Percentiles rank a stretch among this genome's conserved stretches.
These are phyloP conservation scores for Acanthococcus lagerstroemiae DNA, from an alignment of 2,888 invertebrate genomes.

Conservation along the genomic window DNA sequence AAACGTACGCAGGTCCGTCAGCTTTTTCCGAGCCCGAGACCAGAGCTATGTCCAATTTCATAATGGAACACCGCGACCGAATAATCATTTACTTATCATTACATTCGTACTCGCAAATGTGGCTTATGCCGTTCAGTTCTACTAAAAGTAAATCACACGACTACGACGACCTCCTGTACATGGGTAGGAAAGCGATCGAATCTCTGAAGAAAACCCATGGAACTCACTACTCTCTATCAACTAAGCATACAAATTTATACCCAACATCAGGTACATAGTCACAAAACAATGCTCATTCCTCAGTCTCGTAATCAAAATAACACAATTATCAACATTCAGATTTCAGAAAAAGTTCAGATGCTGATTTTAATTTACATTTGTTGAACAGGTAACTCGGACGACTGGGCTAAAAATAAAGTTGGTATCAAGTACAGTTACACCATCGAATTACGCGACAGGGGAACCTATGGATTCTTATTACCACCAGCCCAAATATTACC, in stretches of 20 bases:
- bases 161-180: constrained; percentile 39
- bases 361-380: neutral
- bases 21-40: constrained; percentile 47
- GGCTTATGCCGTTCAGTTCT: constrained; percentile 42
- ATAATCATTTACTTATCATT: constrained; percentile 48
- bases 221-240: constrained; percentile 37
- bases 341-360: neutral
- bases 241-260: constrained; percentile 36
- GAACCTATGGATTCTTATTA: constrained; percentile 74
- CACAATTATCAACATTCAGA: neutral
- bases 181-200: constrained; percentile 40
- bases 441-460: constrained; percentile 76
- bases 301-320: too few relatives aligned
- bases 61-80: constrained; percentile 40
- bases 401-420: constrained; percentile 79
- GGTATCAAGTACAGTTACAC: constrained; percentile 82
- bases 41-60: constrained; percentile 42
- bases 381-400: constrained; percentile 69
- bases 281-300: too few relatives aligned
- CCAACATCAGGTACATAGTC: constrained; percentile 36
- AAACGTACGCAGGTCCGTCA: constrained; percentile 43
- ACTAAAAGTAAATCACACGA: constrained; percentile 38
- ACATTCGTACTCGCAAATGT: constrained; percentile 54
- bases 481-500: constrained; percentile 66
- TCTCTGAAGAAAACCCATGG: constrained; percentile 38